Evolutionary conservation across 1,140 invertebrate genomes (phyloP), one percentile per base, ranked within the genome.

Genomic region (Stenopsyche tienmushanensis): DNA sequence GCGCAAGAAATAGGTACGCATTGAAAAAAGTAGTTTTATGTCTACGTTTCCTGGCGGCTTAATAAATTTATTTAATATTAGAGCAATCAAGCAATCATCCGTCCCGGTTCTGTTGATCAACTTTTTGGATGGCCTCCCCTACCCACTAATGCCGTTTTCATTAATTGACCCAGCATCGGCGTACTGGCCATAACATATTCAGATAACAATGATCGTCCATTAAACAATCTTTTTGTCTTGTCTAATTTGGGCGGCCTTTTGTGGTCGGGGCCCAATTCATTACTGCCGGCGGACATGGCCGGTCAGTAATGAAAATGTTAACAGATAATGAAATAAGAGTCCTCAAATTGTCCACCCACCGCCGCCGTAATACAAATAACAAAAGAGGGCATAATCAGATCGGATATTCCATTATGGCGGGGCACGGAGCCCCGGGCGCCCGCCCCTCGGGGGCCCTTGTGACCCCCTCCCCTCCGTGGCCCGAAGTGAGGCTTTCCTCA

Each of bases 321-420:
- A 60, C 64, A 64, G 62, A 64, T 64, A 64, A 64, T 64, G 62
- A 59, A 59, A 65, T 65, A 65, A 65, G 64, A 65, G 64, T 59
- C 47, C 54, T 49, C 49, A 50, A 59, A 65, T 65, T 45, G 62
- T 54, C 47, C 60, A 62, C 60, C 60, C 45, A 42, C 49, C 47
- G 60, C 60, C 23, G 57, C 60, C 62, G 64, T 64, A 60, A 47
- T 60, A 65, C 64, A 47, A 66, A 60, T 70, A 70, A 70, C 68
- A 70, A 70, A 70, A 66, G 68, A 64, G 68, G 68, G 63, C 64
- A 66, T 70, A 70, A 70, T 70, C 68, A 70, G 67, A 69, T 69
- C 64, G 67, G 67, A 69, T 69, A 65, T 69, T 69, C 67, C 64
- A 69, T 69, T 69, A 69, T 69, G 64, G 53, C 67, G 64, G 64